A percentile compares a stretch with the other conserved stretches of the same genome.
Evolutionary conservation across 2,888 invertebrate genomes (phyloP).

Genomic region (Diaperis boleti): DNA sequence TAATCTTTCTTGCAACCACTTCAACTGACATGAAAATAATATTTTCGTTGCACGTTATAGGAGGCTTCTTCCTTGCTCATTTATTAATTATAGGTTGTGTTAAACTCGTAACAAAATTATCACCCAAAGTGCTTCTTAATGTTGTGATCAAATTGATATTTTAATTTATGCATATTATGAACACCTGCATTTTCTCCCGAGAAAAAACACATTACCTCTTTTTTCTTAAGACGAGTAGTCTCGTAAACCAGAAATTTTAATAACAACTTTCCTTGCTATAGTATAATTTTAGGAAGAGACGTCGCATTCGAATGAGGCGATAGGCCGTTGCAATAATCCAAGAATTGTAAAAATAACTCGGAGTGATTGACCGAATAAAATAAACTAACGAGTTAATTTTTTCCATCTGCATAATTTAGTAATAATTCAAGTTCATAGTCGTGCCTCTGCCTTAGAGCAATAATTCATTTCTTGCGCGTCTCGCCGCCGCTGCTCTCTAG

Average conservation of each 20-base stretch:
- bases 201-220: conserved; percentile 34
- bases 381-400: conserved; percentile 27
- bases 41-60: conserved; percentile 11
- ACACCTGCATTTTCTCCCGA: conserved; percentile 26
- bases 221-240: conserved; percentile 22
- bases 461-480: conserved; percentile 11
- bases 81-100: conserved; percentile 28
- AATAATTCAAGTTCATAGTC: conserved; percentile 29
- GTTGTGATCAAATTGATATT: conserved; percentile 38
- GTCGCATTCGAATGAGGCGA: not conserved
- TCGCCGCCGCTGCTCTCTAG: conserved; percentile 2
- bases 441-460: conserved; percentile 11
- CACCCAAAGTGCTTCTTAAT: conserved; percentile 21
- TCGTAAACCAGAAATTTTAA: conserved; percentile 7
- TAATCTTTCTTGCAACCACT: conserved; percentile 2
- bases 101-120: conserved; percentile 25
- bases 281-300: no score
- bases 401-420: conserved; percentile 22
- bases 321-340: not conserved
- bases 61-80: conserved; percentile 1
- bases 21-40: conserved; percentile 12
- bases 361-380: conserved; percentile 17
- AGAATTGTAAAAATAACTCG: conserved; percentile 6
- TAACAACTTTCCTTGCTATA: no score
- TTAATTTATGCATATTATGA: conserved; percentile 36